Percentiles rank a stretch among this genome's conserved stretches.
phyloP scores from a whole-genome alignment of 1,140 invertebrate genomes.

The Tigriopus japonicus region DNA sequence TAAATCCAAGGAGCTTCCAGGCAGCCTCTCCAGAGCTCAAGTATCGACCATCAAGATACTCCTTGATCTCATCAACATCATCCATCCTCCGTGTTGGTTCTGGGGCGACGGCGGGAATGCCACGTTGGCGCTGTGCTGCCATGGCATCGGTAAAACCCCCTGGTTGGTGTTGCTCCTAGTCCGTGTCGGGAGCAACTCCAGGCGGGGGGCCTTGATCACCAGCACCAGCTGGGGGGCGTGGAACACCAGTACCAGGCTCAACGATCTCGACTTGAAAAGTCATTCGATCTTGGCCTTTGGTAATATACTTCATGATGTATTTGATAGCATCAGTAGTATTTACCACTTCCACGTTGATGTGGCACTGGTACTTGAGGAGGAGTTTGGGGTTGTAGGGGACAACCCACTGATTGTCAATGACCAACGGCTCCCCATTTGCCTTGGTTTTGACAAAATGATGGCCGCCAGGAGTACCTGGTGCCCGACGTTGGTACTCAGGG shows the following conservation, averaged over 20 bases:
- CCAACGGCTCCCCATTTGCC: neutral
- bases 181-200: too few species aligned
- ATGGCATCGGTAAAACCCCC: too few species aligned
- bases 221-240: too few species aligned
- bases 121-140: too few species aligned
- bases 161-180: too few species aligned
- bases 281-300: too few species aligned
- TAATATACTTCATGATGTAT: neutral
- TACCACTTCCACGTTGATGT: conserved; percentile 22
- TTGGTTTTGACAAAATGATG: neutral
- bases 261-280: too few species aligned
- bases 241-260: too few species aligned
- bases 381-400: conserved; percentile 23
- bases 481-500: neutral
- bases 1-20: conserved; percentile 19
- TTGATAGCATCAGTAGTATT: neutral
- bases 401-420: conserved; percentile 19
- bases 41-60: conserved; percentile 18
- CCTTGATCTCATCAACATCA: conserved; percentile 18
- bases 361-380: conserved; percentile 19
- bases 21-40: conserved; percentile 19
- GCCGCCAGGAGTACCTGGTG: neutral
- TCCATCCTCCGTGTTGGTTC: too few species aligned
- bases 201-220: too few species aligned
- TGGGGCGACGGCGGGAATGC: too few species aligned